Conservation (phyloP, 2,113 vertebrate genomes). For the Nibea albiflora region DNA sequence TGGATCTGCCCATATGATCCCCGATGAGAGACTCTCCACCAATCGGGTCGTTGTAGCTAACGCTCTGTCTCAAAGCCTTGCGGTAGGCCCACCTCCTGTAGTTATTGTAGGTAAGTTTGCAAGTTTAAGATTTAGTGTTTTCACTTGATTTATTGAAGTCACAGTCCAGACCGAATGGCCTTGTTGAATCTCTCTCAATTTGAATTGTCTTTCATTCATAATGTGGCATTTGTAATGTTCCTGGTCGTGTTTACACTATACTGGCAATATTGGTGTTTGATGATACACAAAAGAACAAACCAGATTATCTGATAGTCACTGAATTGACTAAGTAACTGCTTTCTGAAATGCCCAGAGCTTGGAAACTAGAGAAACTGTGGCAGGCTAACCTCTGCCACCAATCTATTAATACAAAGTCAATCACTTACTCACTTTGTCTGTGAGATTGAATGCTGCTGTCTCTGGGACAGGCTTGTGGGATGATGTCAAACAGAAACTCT, state of each 20-base stretch:
- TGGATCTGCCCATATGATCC: slow-evolving; percentile 76
- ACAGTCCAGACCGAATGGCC: background rate
- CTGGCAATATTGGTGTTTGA: background rate
- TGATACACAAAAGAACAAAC: background rate
- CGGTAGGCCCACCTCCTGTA: slow-evolving; percentile 58
- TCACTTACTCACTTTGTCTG: background rate
- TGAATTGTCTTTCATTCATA: background rate
- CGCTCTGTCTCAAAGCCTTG: slow-evolving; percentile 35
- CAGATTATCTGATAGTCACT: background rate
- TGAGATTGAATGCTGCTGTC: background rate
- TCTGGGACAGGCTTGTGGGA: background rate
- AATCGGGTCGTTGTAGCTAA: slow-evolving; percentile 46
- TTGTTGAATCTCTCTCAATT: background rate
- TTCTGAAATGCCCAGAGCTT: background rate
- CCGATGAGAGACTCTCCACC: slow-evolving; percentile 65
- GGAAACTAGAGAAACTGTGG: background rate
- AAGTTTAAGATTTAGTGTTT: background rate
- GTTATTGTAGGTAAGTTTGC: slow-evolving; percentile 78
- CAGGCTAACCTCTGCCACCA: background rate
- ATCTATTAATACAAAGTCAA: background rate
- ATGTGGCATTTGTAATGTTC: background rate
- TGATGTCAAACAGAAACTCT: background rate
- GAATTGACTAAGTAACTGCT: background rate
- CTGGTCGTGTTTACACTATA: background rate
- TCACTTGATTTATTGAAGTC: background rate